Conservation (phyloP, 2,888 invertebrate genomes). For the Sarcophaga subvicina region DNA sequence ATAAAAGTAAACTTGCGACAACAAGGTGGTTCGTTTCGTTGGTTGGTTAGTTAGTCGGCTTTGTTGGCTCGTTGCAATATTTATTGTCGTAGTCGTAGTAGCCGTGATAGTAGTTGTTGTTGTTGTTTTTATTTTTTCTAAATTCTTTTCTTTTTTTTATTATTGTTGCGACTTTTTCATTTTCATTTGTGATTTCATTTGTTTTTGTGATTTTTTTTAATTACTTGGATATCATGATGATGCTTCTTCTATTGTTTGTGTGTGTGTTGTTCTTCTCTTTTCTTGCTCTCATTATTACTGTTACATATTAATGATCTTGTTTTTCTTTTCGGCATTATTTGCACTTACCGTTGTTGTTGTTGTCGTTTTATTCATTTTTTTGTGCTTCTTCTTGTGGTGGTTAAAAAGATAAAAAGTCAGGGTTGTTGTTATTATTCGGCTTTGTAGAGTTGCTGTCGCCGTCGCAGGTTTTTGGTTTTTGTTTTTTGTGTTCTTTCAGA, state of each 20-base stretch:
- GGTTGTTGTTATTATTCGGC: slow-evolving; percentile 5
- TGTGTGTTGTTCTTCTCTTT: too few relatives aligned
- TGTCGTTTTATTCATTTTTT: slow-evolving; percentile 10
- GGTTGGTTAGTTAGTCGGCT: slow-evolving; percentile 10
- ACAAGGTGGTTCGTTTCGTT: slow-evolving; percentile 34
- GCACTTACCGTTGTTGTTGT: too few relatives aligned
- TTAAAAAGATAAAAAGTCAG: slow-evolving; percentile 25
- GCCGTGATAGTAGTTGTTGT: background rate
- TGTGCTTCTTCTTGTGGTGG: background rate
- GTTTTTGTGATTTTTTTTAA: slow-evolving; percentile 38
- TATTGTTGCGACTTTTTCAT: slow-evolving; percentile 37
- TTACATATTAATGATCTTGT: slow-evolving; percentile 57
- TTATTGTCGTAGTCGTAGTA: slow-evolving; percentile 1
- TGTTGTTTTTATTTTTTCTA: slow-evolving; percentile 12
- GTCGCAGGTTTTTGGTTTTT: too few relatives aligned
- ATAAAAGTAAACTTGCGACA: slow-evolving; percentile 65
- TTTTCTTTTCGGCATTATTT: background rate
- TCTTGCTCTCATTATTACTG: slow-evolving; percentile 13
- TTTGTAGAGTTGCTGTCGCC: background rate
- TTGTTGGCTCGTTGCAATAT: background rate
- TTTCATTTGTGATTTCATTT: slow-evolving; percentile 26
- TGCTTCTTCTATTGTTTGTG: background rate
- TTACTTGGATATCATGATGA: slow-evolving; percentile 57
- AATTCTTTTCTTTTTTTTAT: slow-evolving; percentile 22
- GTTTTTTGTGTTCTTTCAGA: background rate